Evolutionary conservation across 2,113 vertebrate species (phyloP), one percentile per base, ranked within the genome.

Genomic region (Macaca mulatta): DNA sequence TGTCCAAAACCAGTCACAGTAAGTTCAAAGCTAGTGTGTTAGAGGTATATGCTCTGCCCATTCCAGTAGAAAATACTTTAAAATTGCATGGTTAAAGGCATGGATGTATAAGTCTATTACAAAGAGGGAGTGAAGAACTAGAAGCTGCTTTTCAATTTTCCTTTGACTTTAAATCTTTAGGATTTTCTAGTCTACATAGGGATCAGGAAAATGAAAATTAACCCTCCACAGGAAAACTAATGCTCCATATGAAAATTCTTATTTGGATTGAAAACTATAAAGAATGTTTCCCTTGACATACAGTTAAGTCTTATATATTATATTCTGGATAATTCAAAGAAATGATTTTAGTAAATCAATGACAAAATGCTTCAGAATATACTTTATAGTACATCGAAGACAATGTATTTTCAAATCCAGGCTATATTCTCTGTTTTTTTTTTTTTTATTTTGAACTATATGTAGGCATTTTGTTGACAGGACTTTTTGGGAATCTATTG

Each of bases 341-440:
- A 57, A 96, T 93, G 14, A 0, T 59, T 86, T 72, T 84, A 69
- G n/a, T 77, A 64, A 55, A 38, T 45, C 93, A 93, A 75, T n/a
- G 22, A 93, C 16, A 80, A 83, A 86, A 27, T 94, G 11, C 25
- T 89, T 89, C 45, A 48, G 14, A 94, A 38, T 80, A 55, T 84
- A 80, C 8, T 38, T 74, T n/a, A 84, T 92, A 83, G 23, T 82
- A 45, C 6, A 48, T 55, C 27, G 91, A 89, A 35, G 12, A 4
- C 16, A 57, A 59, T 85, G 18, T 40, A 81, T 84, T 97, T 95
- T 85, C 61, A 93, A 96, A 91, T 50, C 6, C 23, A 94, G 9
- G 22, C 30, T 87, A 18, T 92, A n/a, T 67, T 59, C 32, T 93
- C 45, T 85, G 2, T 17, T 52, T 52, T 4, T 40, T 52, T 75